Evolutionary conservation across 1,140 invertebrate genomes (phyloP).

Genomic region (Aphis craccivora): DNA sequence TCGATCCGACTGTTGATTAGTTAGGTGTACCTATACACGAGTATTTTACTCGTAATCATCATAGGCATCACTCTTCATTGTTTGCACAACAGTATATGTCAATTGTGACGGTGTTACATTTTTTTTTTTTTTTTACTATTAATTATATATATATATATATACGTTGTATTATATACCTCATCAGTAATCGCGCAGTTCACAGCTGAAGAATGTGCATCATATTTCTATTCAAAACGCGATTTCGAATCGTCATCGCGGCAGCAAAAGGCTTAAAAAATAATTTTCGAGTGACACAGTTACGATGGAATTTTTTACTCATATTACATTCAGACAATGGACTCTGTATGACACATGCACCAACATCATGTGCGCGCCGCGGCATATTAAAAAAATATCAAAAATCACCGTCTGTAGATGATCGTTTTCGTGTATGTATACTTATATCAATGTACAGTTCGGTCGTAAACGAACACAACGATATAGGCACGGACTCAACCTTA

Average conservation of each 20-base stretch:
- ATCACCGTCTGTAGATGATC: not conserved
- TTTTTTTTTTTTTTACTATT: not conserved
- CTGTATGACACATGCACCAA: not conserved
- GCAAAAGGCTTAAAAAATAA: not conserved
- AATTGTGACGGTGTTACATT: not conserved
- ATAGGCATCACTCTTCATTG: not conserved
- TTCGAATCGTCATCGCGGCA: constrained; percentile 9
- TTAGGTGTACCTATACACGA: not conserved
- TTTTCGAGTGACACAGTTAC: constrained; percentile 42
- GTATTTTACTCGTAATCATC: not conserved
- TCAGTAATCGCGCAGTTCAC: not conserved
- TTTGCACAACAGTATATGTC: constrained; percentile 1
- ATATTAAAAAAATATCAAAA: constrained; percentile 10
- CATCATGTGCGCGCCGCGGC: not conserved
- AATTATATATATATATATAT: not conserved
- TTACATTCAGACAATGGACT: constrained; percentile 19
- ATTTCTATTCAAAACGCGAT: constrained; percentile 27
- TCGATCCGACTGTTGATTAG: not conserved
- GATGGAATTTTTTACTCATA: not conserved
- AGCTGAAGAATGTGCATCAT: not conserved
- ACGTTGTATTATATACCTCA: not conserved
- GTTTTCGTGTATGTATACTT: not conserved
- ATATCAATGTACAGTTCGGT: not conserved
- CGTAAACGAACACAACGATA: not conserved
- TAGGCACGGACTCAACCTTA: not conserved